These are phyloP conservation scores for Bujurquina vittata DNA, from an alignment of 2,113 vertebrate species.

Conservation along the genomic window DNA sequence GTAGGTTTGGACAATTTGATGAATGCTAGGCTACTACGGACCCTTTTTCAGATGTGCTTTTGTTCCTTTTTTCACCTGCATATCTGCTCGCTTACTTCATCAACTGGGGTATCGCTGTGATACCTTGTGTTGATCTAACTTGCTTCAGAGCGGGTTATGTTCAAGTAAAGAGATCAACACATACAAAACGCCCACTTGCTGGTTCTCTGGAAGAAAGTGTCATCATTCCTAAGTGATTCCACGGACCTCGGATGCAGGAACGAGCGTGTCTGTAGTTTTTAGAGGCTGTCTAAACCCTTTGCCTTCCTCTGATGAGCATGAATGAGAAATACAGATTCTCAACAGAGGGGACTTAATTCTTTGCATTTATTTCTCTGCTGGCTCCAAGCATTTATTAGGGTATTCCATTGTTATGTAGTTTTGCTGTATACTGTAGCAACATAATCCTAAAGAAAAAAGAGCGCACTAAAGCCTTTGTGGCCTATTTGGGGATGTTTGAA, in stretches of 20 bases:
- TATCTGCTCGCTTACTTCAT: neutral
- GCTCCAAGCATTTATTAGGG: neutral
- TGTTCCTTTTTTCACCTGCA: neutral
- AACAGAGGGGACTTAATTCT: neutral
- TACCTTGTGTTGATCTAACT: neutral
- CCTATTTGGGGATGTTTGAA: neutral
- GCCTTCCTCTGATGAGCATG: neutral
- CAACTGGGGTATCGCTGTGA: neutral
- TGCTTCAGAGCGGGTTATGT: neutral
- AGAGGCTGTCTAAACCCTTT: neutral
- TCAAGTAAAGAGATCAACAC: neutral
- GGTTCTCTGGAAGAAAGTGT: neutral
- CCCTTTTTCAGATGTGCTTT: neutral
- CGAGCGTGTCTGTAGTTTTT: neutral
- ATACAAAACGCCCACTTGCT: neutral
- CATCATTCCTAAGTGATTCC: neutral
- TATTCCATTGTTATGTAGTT: neutral
- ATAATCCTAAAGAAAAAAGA: neutral
- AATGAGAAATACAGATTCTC: neutral
- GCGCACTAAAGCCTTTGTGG: accelerated
- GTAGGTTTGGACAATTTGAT: neutral
- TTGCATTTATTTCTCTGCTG: neutral
- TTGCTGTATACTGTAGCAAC: neutral
- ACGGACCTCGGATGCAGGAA: neutral
- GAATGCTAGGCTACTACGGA: neutral